Percentiles rank a stretch among this genome's conserved stretches.
These are phyloP conservation scores for Phymorhynchus buccinoides DNA, from an alignment of 1,140 invertebrate genomes.

Conservation along the genomic window DNA sequence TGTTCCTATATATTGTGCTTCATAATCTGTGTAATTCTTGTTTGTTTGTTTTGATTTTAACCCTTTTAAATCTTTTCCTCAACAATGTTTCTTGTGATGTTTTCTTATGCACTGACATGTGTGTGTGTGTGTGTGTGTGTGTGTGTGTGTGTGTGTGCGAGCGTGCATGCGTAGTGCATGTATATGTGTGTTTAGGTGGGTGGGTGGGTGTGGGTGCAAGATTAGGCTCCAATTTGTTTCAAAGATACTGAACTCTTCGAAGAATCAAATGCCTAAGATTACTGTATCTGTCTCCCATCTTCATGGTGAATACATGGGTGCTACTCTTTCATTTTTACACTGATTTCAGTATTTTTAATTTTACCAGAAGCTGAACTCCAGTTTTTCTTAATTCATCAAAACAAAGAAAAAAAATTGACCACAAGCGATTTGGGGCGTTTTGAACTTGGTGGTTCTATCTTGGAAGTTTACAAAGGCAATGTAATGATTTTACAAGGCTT, in stretches of 20 bases:
- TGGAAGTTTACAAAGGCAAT: no score
- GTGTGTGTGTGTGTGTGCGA: neutral
- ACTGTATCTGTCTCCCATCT: no score
- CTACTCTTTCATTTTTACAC: no score
- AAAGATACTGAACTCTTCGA: neutral
- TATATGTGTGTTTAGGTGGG: neutral
- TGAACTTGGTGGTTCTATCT: no score
- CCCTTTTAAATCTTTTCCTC: neutral
- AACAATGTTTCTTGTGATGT: neutral
- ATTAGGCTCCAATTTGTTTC: neutral
- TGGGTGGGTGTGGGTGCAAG: conserved; percentile 9
- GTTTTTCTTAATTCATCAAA: no score
- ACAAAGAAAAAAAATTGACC: no score
- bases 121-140: neutral
- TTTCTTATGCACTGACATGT: neutral
- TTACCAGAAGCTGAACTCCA: no score
- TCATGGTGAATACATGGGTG: neutral
- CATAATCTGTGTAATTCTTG: neutral
- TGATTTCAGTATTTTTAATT: no score
- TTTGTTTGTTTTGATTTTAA: neutral
- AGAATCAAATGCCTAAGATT: no score
- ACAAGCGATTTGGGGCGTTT: no score
- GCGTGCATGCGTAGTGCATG: neutral
- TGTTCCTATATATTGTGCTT: neutral
- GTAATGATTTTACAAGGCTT: no score